A percentile compares a stretch with the other conserved stretches of the same genome.
Evolutionary conservation across 2,888 invertebrate species (phyloP).

Genomic region (Eubasilissa splendida): DNA sequence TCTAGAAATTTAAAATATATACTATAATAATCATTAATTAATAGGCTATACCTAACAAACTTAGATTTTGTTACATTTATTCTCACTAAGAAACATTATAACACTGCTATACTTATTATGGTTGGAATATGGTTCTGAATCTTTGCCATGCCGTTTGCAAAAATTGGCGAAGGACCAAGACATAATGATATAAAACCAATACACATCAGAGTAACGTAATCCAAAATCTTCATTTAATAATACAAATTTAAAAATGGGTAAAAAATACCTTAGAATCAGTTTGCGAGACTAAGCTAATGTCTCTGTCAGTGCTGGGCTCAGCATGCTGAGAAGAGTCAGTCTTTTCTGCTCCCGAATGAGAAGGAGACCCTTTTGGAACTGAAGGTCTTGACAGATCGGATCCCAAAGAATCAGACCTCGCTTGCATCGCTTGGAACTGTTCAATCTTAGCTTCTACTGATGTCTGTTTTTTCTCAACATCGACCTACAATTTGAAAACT

Average conservation of each 20-base stretch:
- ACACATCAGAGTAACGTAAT: no score
- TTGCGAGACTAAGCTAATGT: conserved; percentile 68
- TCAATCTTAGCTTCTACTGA: conserved; percentile 43
- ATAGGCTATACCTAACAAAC: no score
- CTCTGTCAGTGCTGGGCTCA: conserved; percentile 63
- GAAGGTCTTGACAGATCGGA: conserved; percentile 63
- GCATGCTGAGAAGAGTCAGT: conserved; percentile 66
- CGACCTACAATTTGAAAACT: conserved; percentile 9
- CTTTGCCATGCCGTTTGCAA: no score
- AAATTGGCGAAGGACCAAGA: no score
- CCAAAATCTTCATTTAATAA: no score
- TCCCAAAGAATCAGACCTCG: conserved; percentile 69
- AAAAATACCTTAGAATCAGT: conserved; percentile 69
- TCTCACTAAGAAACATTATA: no score
- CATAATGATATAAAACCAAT: no score
- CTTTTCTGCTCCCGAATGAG: conserved; percentile 63
- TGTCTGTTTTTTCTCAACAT: conserved; percentile 11
- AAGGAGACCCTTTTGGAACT: conserved; percentile 32
- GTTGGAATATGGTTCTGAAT: no score
- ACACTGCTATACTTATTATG: no score
- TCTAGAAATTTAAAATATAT: conserved; percentile 60
- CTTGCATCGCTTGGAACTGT: conserved; percentile 60
- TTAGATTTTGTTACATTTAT: no score
- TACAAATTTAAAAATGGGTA: no score
- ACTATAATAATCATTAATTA: no score